phyloP scores from a whole-genome alignment of 1,140 invertebrate genomes.

The Phenacoccus solenopsis region DNA sequence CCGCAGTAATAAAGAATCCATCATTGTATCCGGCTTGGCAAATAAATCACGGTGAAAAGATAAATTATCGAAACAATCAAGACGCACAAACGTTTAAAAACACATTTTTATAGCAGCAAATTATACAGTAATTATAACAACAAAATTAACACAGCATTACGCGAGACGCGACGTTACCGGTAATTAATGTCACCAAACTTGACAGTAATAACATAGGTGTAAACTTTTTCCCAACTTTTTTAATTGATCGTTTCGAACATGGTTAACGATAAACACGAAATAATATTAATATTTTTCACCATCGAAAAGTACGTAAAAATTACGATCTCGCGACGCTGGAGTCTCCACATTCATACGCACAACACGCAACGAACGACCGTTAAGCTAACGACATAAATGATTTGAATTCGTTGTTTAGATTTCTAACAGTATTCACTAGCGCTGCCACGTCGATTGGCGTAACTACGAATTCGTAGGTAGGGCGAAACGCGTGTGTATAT shows the following conservation, averaged over 20 bases:
- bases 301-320: not conserved
- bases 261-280: not conserved
- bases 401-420: not conserved
- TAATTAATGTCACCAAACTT: not conserved
- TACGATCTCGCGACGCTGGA: not conserved
- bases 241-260: not conserved
- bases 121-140: not conserved
- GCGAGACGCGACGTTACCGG: not conserved
- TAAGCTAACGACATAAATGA: not conserved
- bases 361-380: not conserved
- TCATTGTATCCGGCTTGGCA: not conserved
- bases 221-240: too few relatives aligned
- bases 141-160: not conserved
- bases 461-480: not conserved
- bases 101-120: not conserved
- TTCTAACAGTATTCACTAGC: not conserved
- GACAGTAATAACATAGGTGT: not conserved
- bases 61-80: not conserved
- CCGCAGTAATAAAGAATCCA: not conserved
- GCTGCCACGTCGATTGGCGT: not conserved
- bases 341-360: not conserved
- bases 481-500: too few relatives aligned
- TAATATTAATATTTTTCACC: not conserved
- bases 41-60: not conserved
- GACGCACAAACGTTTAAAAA: not conserved